These are phyloP conservation scores for Tribolium madens DNA, from an alignment of 1,140 invertebrate genomes.

Conservation along the genomic window DNA sequence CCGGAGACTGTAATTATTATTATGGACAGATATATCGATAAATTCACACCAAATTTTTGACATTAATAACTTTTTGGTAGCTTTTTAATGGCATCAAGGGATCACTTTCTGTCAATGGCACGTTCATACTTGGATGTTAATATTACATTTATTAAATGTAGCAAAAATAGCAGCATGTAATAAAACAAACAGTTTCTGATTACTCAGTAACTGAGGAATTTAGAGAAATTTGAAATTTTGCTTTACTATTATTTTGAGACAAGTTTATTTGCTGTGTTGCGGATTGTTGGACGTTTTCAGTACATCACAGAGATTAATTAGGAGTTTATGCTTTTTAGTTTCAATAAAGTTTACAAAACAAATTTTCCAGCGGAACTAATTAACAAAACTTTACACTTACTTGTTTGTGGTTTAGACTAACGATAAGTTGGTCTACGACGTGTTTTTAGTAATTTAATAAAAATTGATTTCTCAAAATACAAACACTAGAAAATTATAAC, in stretches of 20 bases:
- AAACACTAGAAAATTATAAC: no score
- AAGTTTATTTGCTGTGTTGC: neutral
- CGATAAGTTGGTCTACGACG: no score
- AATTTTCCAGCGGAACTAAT: neutral
- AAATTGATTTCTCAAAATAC: no score
- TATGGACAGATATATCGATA: neutral
- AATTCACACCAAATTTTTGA: neutral
- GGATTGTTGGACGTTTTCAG: neutral
- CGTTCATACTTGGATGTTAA: neutral
- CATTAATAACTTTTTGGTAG: slow-evolving; percentile 6
- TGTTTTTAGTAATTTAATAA: no score
- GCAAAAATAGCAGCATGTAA: neutral
- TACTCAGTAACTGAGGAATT: neutral
- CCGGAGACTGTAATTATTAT: neutral
- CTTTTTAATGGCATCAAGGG: neutral
- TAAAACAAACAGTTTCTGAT: neutral
- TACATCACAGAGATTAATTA: neutral
- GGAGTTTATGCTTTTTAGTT: neutral
- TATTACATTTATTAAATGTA: neutral
- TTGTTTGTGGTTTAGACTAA: no score
- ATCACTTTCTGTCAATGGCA: neutral
- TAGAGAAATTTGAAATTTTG: neutral
- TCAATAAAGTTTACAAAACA: neutral
- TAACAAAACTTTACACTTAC: neutral
- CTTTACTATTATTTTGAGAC: neutral